A percentile compares a stretch with the other conserved stretches of the same genome.
Evolutionary conservation across 2,113 vertebrate genomes (phyloP).

Genomic region (Danio rerio): DNA sequence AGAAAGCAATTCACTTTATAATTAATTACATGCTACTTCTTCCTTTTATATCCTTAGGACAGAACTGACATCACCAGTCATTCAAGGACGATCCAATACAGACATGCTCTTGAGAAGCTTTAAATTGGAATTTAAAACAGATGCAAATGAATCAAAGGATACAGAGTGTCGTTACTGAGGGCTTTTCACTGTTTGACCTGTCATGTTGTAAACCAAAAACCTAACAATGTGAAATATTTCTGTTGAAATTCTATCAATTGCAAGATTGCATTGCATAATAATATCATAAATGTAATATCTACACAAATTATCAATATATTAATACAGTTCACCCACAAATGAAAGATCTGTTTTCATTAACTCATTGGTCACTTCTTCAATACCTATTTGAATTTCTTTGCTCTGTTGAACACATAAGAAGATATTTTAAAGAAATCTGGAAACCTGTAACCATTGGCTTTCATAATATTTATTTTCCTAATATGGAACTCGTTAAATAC

Average conservation of each 20-base stretch:
- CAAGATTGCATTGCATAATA: not conserved
- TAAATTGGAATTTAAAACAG: constrained; percentile 28
- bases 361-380: too few relatives aligned
- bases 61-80: constrained; percentile 7
- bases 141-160: constrained; percentile 44
- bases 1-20: constrained; percentile 9
- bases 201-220: too few relatives aligned
- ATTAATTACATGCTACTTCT: not conserved
- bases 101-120: constrained; percentile 21
- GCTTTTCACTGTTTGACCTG: not conserved
- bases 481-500: too few relatives aligned
- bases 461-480: too few relatives aligned
- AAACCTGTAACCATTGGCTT: too few relatives aligned
- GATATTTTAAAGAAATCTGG: too few relatives aligned
- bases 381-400: too few relatives aligned
- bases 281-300: not conserved
- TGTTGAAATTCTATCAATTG: not conserved
- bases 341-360: too few relatives aligned
- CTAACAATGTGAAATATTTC: not conserved
- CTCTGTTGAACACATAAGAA: too few relatives aligned
- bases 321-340: too few relatives aligned
- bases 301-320: too few relatives aligned
- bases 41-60: constrained; percentile 6
- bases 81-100: constrained; percentile 20
- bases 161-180: constrained; percentile 27